Conservation (phyloP, 2,888 invertebrate species). For the Cepaea hortensis region DNA sequence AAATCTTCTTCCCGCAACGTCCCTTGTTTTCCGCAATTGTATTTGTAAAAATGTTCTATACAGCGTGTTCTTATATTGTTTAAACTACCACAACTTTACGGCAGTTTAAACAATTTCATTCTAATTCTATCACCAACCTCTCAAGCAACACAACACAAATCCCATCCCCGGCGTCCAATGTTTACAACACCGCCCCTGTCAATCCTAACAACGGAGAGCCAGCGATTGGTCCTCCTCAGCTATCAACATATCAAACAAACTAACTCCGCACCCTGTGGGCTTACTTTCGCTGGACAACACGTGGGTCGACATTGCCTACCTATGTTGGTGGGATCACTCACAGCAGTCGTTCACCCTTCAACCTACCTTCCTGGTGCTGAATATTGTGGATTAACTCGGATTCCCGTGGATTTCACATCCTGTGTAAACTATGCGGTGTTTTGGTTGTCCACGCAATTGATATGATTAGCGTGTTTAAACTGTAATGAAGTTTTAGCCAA, state of each 20-base stretch:
- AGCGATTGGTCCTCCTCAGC: neutral
- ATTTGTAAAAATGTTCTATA: no score
- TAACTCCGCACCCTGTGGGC: neutral
- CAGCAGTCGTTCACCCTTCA: neutral
- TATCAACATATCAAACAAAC: constrained; percentile 9
- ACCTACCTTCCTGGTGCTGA: neutral
- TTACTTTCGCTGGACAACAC: neutral
- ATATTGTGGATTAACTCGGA: neutral
- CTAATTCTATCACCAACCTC: no score
- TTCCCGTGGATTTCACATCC: neutral
- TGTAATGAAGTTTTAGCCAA: no score
- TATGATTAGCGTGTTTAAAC: no score
- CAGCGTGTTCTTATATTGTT: no score
- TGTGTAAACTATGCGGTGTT: no score
- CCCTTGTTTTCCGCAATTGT: no score
- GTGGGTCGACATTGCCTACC: neutral
- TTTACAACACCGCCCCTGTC: neutral
- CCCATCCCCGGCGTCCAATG: neutral
- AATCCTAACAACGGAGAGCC: neutral
- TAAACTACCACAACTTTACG: no score
- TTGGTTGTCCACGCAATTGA: no score
- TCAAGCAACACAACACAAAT: no score
- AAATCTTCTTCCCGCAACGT: no score
- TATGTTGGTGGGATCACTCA: neutral
- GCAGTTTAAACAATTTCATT: no score